Conservation (phyloP, 2,888 invertebrate genomes). For the Pecten maximus region DNA sequence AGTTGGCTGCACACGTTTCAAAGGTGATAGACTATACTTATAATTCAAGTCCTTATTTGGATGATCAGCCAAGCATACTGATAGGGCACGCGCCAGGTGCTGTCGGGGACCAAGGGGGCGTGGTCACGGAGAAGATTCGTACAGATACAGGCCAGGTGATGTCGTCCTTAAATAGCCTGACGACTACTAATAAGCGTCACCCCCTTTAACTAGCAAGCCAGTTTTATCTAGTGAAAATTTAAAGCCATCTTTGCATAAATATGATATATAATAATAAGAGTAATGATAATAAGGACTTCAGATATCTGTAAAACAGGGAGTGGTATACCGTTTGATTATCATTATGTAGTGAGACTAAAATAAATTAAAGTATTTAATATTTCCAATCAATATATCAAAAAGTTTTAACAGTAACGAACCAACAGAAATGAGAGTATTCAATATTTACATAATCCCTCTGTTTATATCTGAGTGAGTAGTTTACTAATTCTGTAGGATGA, state of each 20-base stretch:
- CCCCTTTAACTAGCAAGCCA: not conserved
- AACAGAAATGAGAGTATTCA: too few relatives aligned
- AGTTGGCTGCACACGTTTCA: not conserved
- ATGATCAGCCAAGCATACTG: not conserved
- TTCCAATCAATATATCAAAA: too few relatives aligned
- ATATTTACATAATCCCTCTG: too few relatives aligned
- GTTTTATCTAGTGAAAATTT: not conserved
- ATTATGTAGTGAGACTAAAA: too few relatives aligned
- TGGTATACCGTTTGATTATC: too few relatives aligned
- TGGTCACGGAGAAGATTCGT: not conserved
- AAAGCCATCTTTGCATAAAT: not conserved
- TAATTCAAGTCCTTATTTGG: not conserved
- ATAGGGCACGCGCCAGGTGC: slow-evolving; percentile 30
- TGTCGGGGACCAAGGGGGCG: slow-evolving; percentile 26
- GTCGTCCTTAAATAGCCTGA: not conserved
- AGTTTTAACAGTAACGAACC: too few relatives aligned
- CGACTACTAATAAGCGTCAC: not conserved
- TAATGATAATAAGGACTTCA: too few relatives aligned
- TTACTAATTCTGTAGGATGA: too few relatives aligned
- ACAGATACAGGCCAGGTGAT: not conserved
- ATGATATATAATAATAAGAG: too few relatives aligned
- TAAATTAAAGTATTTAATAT: too few relatives aligned
- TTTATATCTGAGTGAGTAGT: too few relatives aligned
- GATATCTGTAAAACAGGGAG: too few relatives aligned
- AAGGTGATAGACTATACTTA: not conserved